phyloP scores from a whole-genome alignment of 2,113 vertebrate species.

The Pleuronectes platessa region DNA sequence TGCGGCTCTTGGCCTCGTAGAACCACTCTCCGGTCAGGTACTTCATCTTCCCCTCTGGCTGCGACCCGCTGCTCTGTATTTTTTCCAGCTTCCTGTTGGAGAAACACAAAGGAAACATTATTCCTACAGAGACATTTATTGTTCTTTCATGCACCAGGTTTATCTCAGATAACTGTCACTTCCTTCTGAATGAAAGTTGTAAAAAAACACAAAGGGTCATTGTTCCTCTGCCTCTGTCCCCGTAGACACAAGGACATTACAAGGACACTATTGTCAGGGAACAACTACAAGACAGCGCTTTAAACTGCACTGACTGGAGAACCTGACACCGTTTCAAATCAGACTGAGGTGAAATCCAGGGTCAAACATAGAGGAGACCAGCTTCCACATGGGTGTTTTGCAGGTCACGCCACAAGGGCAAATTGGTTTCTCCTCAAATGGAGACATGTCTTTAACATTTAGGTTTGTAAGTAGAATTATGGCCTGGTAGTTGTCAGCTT shows the following conservation, averaged over 20 bases:
- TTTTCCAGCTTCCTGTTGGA: conserved; percentile 86
- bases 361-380: conserved; percentile 4
- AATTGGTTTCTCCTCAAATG: background rate
- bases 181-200: background rate
- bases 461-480: no score
- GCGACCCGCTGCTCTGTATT: conserved; percentile 54
- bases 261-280: conserved; percentile 12
- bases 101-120: conserved; percentile 13
- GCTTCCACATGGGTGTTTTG: background rate
- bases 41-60: conserved; percentile 84
- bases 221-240: background rate
- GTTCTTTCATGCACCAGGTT: background rate
- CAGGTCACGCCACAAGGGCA: background rate
- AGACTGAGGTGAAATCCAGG: conserved; percentile 21
- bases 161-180: conserved; percentile 9
- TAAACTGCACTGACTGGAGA: conserved; percentile 30
- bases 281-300: conserved; percentile 18
- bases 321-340: conserved; percentile 41
- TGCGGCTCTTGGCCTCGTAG: conserved; percentile 92
- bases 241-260: conserved; percentile 22
- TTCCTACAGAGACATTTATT: background rate
- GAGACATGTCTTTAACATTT: no score
- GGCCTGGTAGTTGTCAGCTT: no score
- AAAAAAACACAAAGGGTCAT: background rate
- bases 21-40: conserved; percentile 97